phyloP scores from a whole-genome alignment of 2,888 invertebrate genomes.

The Hololepta plana region DNA sequence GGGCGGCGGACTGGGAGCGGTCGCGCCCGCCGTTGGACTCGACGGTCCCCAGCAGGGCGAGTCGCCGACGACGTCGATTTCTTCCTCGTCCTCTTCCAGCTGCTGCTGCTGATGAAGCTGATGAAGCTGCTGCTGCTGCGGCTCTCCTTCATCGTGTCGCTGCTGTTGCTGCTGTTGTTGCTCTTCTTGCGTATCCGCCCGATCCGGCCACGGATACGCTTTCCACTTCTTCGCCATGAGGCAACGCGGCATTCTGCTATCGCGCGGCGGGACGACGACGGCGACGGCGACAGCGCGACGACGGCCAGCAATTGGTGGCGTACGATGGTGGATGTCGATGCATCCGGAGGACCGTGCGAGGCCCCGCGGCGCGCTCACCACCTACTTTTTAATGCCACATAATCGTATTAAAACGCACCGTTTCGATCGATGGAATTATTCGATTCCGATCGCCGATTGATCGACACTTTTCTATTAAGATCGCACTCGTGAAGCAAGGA shows the following conservation, averaged over 20 bases:
- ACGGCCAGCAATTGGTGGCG: constrained; percentile 11
- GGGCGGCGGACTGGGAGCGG: constrained; percentile 56
- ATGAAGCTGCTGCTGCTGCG: constrained; percentile 10
- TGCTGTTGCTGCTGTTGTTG: constrained; percentile 13
- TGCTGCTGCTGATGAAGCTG: constrained; percentile 9
- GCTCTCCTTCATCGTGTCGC: constrained; percentile 8
- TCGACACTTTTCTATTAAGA: no score
- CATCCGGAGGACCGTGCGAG: constrained; percentile 9
- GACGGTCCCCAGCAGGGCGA: constrained; percentile 52
- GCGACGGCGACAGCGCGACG: constrained; percentile 23
- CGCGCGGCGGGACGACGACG: constrained; percentile 36
- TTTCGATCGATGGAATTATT: no score
- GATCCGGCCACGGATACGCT: constrained; percentile 61
- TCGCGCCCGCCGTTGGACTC: constrained; percentile 57
- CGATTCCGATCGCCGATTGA: no score
- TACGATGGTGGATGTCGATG: constrained; percentile 9
- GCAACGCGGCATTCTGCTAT: constrained; percentile 76
- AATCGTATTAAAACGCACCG: no score
- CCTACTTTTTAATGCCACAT: no score
- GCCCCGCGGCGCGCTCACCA: constrained; percentile 1
- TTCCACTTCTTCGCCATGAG: constrained; percentile 95
- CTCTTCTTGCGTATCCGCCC: constrained; percentile 25
- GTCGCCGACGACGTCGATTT: constrained; percentile 76
- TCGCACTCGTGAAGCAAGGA: no score
- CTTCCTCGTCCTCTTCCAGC: constrained; percentile 50